Evolutionary conservation across 2,113 vertebrate genomes (phyloP), one percentile per base, ranked within the genome.

Genomic region (Excalfactoria chinensis): DNA sequence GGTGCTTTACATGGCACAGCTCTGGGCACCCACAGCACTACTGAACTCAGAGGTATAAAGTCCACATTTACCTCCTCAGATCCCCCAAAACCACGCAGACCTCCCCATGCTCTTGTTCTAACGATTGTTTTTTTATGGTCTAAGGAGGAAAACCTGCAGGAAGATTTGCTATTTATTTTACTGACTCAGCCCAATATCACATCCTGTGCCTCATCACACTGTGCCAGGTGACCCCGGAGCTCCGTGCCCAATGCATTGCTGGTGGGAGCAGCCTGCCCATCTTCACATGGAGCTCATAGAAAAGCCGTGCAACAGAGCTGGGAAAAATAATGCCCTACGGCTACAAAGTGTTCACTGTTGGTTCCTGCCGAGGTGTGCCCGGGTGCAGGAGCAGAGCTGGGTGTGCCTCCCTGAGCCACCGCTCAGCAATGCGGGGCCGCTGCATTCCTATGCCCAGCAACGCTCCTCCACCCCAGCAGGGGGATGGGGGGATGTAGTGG

Each of bases 141-240:
- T 55, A 32, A 43, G 23, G 32, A 35, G n/a, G 44, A 79, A 82
- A 34, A 19, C 7, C 15, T 20, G 2, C 17, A 51, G 1, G 13
- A 79, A 37, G 3, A 59, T 49, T 59, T 60, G 14, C 46, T 13
- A 3, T 34, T 21, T 5, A 4, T 15, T 72, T 59, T 10, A 32
- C 22, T 55, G 62, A 37, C 64, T 66, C 2, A 30, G 21, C 12
- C 48, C 76, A 0, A 8, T 67, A 43, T 5, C 51, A 8, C 4
- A 0, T 32, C 66, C 59, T 63, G 51, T 5, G 26, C 48, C 48
- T 12, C 23, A 12, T 70, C 67, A 40, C 43, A n/a, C 14, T 46
- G 11, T 3, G 0, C 0, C 34, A 13, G 26, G 19, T 0, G 2
- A 2, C 62, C 22, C 22, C 1, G 2, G 28, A 15, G 18, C 28